Conservation (phyloP, 1,140 invertebrate species). For the Choristoneura fumiferana region DNA sequence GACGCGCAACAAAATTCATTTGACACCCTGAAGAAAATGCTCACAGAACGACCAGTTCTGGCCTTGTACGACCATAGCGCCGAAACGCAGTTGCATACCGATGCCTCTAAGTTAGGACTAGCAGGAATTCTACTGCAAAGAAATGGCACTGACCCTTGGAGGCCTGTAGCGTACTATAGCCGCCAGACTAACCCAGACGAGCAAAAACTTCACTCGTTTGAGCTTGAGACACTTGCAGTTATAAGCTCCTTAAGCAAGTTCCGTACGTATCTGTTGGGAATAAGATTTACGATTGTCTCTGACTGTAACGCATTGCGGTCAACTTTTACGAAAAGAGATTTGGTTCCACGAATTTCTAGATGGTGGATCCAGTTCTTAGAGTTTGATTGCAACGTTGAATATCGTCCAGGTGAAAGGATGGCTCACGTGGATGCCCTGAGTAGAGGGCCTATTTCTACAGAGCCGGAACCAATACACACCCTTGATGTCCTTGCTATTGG, state of each 20-base stretch:
- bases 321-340: too few relatives aligned
- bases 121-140: slow-evolving; percentile 45
- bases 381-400: slow-evolving; percentile 37
- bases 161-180: slow-evolving; percentile 49
- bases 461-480: neutral
- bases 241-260: slow-evolving; percentile 24
- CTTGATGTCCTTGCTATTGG: slow-evolving; percentile 5
- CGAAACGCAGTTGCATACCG: slow-evolving; percentile 49
- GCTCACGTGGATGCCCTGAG: slow-evolving; percentile 33
- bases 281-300: slow-evolving; percentile 42
- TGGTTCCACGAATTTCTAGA: slow-evolving; percentile 33
- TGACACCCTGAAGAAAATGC: slow-evolving; percentile 6
- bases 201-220: slow-evolving; percentile 51
- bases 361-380: slow-evolving; percentile 46
- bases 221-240: slow-evolving; percentile 50
- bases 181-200: slow-evolving; percentile 33
- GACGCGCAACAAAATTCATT: neutral
- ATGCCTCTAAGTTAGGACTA: slow-evolving; percentile 38
- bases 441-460: slow-evolving; percentile 3
- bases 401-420: slow-evolving; percentile 35
- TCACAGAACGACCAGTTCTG: slow-evolving; percentile 31
- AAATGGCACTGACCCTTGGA: slow-evolving; percentile 32
- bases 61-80: slow-evolving; percentile 41
- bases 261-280: slow-evolving; percentile 41
- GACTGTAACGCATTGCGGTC: slow-evolving; percentile 42